phyloP scores from a whole-genome alignment of 92 coral and sea anemone species.

The Zoanthus solanderi region DNA sequence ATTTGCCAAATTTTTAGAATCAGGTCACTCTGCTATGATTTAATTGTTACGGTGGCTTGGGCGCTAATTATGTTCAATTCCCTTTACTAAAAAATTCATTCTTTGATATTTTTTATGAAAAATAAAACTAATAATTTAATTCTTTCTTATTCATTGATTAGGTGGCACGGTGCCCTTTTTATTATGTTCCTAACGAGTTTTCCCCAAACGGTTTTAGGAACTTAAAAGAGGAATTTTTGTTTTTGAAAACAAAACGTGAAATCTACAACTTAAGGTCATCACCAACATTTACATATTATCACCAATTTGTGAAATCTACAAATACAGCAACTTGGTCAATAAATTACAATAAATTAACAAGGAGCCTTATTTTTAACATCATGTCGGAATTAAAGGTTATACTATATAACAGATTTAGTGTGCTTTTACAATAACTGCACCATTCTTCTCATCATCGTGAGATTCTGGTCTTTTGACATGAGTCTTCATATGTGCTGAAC shows the following conservation, averaged over 20 bases:
- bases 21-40: background rate
- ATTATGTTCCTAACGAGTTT: no score
- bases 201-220: background rate
- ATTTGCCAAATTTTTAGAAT: background rate
- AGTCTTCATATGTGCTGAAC: slow-evolving; percentile 99
- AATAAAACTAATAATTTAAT: no score
- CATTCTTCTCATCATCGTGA: slow-evolving; percentile 62
- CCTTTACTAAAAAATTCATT: background rate
- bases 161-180: no score
- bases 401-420: slow-evolving; percentile 13
- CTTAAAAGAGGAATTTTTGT: background rate
- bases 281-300: slow-evolving; percentile 37
- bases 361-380: slow-evolving; percentile 38
- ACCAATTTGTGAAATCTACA: slow-evolving; percentile 19
- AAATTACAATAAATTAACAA: slow-evolving; percentile 44
- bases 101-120: no score
- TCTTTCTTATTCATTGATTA: no score
- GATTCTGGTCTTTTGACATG: slow-evolving; percentile 96
- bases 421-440: slow-evolving; percentile 31
- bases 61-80: no score
- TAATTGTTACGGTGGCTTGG: background rate
- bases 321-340: slow-evolving; percentile 31
- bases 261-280: slow-evolving; percentile 26
- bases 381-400: background rate
- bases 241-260: background rate